Percentiles rank a stretch among this genome's conserved stretches.
These are phyloP conservation scores for Muraenolepis orangiensis DNA, from an alignment of 2,797 vertebrate genomes.

Conservation along the genomic window DNA sequence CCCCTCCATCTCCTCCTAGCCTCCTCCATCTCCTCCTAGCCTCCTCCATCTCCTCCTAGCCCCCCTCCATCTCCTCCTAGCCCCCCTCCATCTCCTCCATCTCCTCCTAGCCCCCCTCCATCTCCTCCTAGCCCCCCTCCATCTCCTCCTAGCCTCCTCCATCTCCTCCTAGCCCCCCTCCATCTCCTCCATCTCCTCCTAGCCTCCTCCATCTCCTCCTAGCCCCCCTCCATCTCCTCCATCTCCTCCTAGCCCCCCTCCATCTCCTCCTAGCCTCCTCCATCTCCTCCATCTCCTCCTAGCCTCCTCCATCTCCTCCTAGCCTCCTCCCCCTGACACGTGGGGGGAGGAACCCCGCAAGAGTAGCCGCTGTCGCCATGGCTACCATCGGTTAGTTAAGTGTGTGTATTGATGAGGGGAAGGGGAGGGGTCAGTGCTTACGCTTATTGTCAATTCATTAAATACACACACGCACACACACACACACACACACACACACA, in stretches of 20 bases:
- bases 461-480: no score
- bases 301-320: constrained; percentile 3
- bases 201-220: constrained; percentile 3
- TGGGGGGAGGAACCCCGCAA: neutral
- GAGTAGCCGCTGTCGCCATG: neutral
- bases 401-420: constrained; percentile 16
- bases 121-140: no score
- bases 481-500: no score
- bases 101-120: no score
- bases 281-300: constrained; percentile 5
- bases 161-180: neutral
- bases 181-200: constrained; percentile 9
- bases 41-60: no score
- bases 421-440: constrained; percentile 63
- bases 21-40: constrained; percentile 1
- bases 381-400: constrained; percentile 9
- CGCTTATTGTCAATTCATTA: constrained; percentile 58
- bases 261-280: no score
- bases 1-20: constrained; percentile 10
- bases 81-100: no score
- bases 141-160: no score
- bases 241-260: no score
- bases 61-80: no score
- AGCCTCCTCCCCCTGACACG: no score
- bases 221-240: no score